phyloP scores from a whole-genome alignment of 1,140 invertebrate genomes.

The Drosophila mauritiana region DNA sequence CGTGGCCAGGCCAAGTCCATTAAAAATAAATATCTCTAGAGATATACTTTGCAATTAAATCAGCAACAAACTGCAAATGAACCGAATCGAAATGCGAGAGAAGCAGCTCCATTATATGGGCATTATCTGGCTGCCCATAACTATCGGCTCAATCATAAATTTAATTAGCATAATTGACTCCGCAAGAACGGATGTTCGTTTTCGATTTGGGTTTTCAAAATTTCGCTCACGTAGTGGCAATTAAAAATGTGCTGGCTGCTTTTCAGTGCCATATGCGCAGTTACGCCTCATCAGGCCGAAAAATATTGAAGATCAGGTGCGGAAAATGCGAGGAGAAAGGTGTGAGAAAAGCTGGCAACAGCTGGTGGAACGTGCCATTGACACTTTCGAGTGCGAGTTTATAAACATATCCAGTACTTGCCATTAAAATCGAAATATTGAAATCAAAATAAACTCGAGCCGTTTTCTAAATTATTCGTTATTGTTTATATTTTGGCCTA shows the following conservation, averaged over 20 bases:
- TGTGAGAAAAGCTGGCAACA: constrained; percentile 15
- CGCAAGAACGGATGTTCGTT: constrained; percentile 47
- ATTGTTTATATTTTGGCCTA: constrained; percentile 29
- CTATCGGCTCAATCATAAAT: constrained; percentile 57
- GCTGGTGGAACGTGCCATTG: constrained; percentile 44
- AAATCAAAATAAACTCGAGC: neutral
- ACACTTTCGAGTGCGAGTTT: constrained; percentile 6
- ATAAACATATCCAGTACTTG: neutral
- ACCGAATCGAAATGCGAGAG: constrained; percentile 12
- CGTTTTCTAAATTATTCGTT: constrained; percentile 1
- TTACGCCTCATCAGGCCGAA: neutral
- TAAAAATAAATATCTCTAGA: constrained; percentile 43
- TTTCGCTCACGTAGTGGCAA: constrained; percentile 55
- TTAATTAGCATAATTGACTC: constrained; percentile 62
- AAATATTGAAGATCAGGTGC: constrained; percentile 25
- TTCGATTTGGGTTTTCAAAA: constrained; percentile 31
- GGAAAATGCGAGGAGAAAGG: constrained; percentile 21
- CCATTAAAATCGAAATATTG: neutral
- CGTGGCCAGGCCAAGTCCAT: constrained; percentile 30
- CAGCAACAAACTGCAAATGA: constrained; percentile 46
- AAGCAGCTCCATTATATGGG: constrained; percentile 37
- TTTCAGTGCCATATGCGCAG: constrained; percentile 28
- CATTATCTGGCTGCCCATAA: constrained; percentile 47
- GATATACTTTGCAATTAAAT: constrained; percentile 40
- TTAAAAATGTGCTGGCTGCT: constrained; percentile 46